Evolutionary conservation across 2,797 vertebrate genomes (phyloP).

Genomic region (Sparus aurata): DNA sequence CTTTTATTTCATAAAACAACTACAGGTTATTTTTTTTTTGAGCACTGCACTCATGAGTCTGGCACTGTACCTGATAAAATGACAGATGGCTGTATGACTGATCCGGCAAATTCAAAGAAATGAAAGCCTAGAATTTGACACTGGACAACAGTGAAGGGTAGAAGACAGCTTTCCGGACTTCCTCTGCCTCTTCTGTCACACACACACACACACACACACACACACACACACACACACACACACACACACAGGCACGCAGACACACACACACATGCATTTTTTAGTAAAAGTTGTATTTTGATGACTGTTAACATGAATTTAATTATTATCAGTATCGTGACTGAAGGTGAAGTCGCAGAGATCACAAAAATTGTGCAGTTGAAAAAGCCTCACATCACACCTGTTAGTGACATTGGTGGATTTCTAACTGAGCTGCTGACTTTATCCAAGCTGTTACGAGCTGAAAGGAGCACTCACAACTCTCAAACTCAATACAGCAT

Average conservation of each 20-base stretch:
- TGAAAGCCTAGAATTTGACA: constrained; percentile 60
- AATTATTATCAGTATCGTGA: constrained; percentile 22
- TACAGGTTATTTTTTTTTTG: constrained; percentile 37
- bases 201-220: not conserved
- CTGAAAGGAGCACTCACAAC: constrained; percentile 33
- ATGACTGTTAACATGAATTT: constrained; percentile 11
- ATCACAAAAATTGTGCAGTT: constrained; percentile 23
- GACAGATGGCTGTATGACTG: constrained; percentile 72
- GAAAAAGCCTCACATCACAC: constrained; percentile 15
- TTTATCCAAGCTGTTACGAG: constrained; percentile 44
- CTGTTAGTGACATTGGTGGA: constrained; percentile 29
- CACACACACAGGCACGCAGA: too few species aligned
- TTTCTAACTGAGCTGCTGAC: constrained; percentile 55
- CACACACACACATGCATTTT: not conserved
- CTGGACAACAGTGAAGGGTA: constrained; percentile 34
- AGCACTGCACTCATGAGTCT: constrained; percentile 52
- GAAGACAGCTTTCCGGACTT: constrained; percentile 28
- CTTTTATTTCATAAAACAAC: constrained; percentile 49
- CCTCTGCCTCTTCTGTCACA: not conserved
- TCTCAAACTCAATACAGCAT: constrained; percentile 49
- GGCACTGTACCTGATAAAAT: constrained; percentile 67
- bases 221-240: not conserved
- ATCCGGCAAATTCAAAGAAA: constrained; percentile 66
- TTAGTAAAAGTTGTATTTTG: too few species aligned
- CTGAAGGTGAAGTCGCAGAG: constrained; percentile 22